Percentiles rank a stretch among this genome's conserved stretches.
Conservation (phyloP, 2,797 vertebrate species). For the Poeciliopsis presidionis region DNA sequence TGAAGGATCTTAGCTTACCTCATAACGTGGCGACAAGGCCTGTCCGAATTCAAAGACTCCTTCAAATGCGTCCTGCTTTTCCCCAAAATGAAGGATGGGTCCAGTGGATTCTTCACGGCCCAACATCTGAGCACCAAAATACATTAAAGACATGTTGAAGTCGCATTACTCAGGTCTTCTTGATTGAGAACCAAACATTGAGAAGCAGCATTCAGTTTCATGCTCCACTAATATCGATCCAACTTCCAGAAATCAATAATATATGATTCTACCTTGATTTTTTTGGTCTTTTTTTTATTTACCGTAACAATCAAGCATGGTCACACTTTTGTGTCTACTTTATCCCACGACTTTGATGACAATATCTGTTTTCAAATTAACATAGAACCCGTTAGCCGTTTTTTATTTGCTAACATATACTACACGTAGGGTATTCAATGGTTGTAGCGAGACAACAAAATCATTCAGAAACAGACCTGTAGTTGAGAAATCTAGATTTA, state of each 20-base stretch:
- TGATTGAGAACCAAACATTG: no score
- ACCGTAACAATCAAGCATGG: neutral
- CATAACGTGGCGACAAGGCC: no score
- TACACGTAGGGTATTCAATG: neutral
- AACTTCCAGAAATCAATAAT: neutral
- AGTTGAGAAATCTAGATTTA: neutral
- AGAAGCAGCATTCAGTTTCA: neutral
- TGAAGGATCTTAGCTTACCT: no score
- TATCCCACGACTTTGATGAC: neutral
- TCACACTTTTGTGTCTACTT: no score
- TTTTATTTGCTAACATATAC: neutral
- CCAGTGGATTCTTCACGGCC: no score
- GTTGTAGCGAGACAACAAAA: neutral
- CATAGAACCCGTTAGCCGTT: neutral
- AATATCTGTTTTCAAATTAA: neutral
- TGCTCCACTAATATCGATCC: no score
- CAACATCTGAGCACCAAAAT: no score
- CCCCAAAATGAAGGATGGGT: no score
- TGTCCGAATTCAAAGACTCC: no score
- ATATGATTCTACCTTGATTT: neutral
- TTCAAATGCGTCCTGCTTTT: no score
- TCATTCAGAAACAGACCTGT: neutral
- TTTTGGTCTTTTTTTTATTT: neutral
- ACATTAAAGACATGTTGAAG: no score
- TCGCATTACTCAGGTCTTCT: no score